A percentile compares a stretch with the other conserved stretches of the same genome.
These are phyloP conservation scores for Macrosiphum euphorbiae DNA, from an alignment of 2,888 invertebrate species.

Conservation along the genomic window DNA sequence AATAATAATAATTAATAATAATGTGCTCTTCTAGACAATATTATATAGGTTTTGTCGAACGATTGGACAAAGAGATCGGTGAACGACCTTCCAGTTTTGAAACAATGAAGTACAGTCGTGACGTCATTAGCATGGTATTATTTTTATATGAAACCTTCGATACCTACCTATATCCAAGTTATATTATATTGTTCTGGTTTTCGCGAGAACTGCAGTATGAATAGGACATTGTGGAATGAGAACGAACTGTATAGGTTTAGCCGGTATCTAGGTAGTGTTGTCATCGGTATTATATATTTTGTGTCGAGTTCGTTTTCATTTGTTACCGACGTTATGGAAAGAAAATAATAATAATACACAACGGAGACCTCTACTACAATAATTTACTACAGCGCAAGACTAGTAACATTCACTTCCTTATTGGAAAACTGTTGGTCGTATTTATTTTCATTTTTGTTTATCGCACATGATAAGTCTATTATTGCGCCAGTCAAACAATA, in stretches of 20 bases:
- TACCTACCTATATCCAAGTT: not conserved
- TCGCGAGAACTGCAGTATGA: not conserved
- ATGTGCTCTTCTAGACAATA: not conserved
- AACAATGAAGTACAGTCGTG: slow-evolving; percentile 57
- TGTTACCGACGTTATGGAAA: not conserved
- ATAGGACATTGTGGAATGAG: not conserved
- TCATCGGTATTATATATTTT: not conserved
- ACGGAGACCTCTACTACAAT: slow-evolving; percentile 1
- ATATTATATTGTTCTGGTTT: slow-evolving; percentile 35
- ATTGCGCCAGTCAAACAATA: not conserved
- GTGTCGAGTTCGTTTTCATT: slow-evolving; percentile 18
- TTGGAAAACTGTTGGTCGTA: slow-evolving; percentile 47
- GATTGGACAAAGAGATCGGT: slow-evolving; percentile 56
- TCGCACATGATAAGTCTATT: not conserved
- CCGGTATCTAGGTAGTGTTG: not conserved
- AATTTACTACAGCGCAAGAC: not conserved
- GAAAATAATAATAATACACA: slow-evolving; percentile 10
- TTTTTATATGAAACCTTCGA: slow-evolving; percentile 53
- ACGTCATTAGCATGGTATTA: slow-evolving; percentile 53
- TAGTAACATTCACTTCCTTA: slow-evolving; percentile 49
- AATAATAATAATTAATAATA: not conserved
- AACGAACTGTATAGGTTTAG: slow-evolving; percentile 1
- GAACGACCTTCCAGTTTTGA: slow-evolving; percentile 59
- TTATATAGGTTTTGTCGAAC: not conserved
- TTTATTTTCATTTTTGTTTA: slow-evolving; percentile 23